Conservation (phyloP, 2,888 invertebrate species). For the Orthosia gracilis region DNA sequence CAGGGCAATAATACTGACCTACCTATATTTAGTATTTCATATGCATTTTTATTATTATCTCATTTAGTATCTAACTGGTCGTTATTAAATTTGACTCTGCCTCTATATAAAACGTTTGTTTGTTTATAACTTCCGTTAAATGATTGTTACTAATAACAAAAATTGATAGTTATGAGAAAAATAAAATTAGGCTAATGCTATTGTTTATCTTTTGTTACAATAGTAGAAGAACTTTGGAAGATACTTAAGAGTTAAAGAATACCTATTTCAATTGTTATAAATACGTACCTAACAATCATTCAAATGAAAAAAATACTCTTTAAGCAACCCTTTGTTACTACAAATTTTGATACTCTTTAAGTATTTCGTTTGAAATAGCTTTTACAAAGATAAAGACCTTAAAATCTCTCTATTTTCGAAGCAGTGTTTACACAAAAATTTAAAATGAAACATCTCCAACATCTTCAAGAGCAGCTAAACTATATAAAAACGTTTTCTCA, state of each 20-base stretch:
- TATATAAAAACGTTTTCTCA: constrained; percentile 44
- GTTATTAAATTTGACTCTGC: constrained; percentile 28
- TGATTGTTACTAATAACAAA: constrained; percentile 8
- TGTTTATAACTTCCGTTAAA: not conserved
- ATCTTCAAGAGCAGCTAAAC: constrained; percentile 16
- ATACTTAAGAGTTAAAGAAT: too few relatives aligned
- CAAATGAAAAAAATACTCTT: not conserved
- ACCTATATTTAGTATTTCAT: constrained; percentile 15
- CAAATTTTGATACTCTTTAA: not conserved
- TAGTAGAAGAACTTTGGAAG: not conserved
- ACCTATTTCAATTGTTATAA: too few relatives aligned
- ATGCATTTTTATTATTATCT: constrained; percentile 7
- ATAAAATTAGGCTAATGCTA: not conserved
- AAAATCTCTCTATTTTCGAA: constrained; percentile 1
- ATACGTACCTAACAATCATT: not conserved
- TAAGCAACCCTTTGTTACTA: not conserved
- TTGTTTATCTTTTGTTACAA: not conserved
- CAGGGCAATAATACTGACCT: not conserved
- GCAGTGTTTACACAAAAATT: constrained; percentile 1
- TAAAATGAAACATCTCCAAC: constrained; percentile 4
- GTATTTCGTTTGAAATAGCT: not conserved
- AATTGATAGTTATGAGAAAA: not conserved
- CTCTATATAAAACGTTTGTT: constrained; percentile 13
- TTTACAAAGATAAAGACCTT: not conserved
- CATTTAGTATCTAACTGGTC: constrained; percentile 1